Base-by-base conservation (phyloP, 1,140 invertebrate species). In the Radopholus similis region DNA sequence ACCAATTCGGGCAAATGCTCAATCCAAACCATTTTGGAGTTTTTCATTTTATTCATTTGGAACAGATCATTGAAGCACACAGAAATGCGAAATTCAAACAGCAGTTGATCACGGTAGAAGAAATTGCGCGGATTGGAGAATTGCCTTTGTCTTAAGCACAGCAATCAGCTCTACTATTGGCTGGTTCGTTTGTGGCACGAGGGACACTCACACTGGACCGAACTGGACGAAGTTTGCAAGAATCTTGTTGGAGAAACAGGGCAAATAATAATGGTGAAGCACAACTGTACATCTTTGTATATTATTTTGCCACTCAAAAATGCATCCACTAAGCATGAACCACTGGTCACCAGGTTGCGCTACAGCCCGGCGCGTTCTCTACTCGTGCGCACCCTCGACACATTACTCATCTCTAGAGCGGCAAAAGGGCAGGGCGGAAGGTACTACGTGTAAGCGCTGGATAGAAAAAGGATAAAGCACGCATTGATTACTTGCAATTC, bases 41-140 rank as follows among this genome's bases (percentile, higher is more conserved):
- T n/a, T n/a, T n/a, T n/a, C n/a, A n/a, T n/a, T n/a, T n/a, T 62
- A 23, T 32, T 42, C 21, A 6, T 60, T 26, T 53, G 28, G n/a
- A 53, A 53, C 2, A 62, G 58, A 62, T 62, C 18, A 62, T 62
- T 15, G 58, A 62, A 32, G 58, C 40, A 23, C 42, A 47, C 37
- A 21, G 44, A 18, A 42, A 62, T 21, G 15, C 40, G 32, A 26
- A 4, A 32, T 21, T 21, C 5, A 62, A 28, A 47, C 26, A 26
- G 44, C 15, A 30, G 5, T 26, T 62, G 26, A 42, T 62, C 18
- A 42, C 40, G 1, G 58, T 62, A 4, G 30, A 28, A 51, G 11
- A 5, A 47, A 47, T 11, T 6, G 26, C n/a, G n/a, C n/a, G n/a
- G n/a, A n/a, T n/a, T n/a, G n/a, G n/a, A n/a, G n/a, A 23, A 26